Evolutionary conservation across 2,888 invertebrate species (phyloP), one percentile per base, ranked within the genome.

Genomic region (Hypomecis atomaria): DNA sequence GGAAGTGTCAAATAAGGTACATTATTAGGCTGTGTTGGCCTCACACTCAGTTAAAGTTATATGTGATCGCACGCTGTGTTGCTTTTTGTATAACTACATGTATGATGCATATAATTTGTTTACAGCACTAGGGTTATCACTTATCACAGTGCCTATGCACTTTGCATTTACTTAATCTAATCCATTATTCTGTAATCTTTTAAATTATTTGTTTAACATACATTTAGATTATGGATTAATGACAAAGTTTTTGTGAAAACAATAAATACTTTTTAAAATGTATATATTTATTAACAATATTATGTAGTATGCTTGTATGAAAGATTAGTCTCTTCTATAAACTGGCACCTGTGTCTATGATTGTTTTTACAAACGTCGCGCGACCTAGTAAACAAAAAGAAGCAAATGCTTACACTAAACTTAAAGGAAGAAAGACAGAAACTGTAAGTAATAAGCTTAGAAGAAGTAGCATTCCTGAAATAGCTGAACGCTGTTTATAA

Each of bases 11-110:
- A 8, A 38, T 38, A 4, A 38, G 1, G 38, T 38, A 38, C 38
- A 8, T 38, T 1, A 9, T 38, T 45, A 61, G 73, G 78, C 79
- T 78, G 77, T 79, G 79, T 74, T 84, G 83, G 84, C 85, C 85
- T 83, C 86, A 87, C 84, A 80, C 77, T 76, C 78, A 72, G 78
- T 74, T 70, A 62, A 67, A 68, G 66, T 78, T 76, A 83, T 79
- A 81, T 82, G 79, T 76, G 78, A 78, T 81, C 75, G 76, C 70
- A 67, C 75, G 72, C 57, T 58, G 23, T n/a, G 62, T 40, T 49
- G 33, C 47, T 53, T 34, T 47, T 47, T 40, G 52, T 49, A 61
- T 52, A 23, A 23, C 23, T 23, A 47, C 47, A 48, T 65, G 7
- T 47, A n/a, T 56, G 63, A 60, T 73, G 59, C 66, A 61, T 72